Percentiles rank a stretch among this genome's conserved stretches.
These are phyloP conservation scores for Aulostomus chinensis DNA, from an alignment of 2,797 vertebrate genomes.

Conservation along the genomic window DNA sequence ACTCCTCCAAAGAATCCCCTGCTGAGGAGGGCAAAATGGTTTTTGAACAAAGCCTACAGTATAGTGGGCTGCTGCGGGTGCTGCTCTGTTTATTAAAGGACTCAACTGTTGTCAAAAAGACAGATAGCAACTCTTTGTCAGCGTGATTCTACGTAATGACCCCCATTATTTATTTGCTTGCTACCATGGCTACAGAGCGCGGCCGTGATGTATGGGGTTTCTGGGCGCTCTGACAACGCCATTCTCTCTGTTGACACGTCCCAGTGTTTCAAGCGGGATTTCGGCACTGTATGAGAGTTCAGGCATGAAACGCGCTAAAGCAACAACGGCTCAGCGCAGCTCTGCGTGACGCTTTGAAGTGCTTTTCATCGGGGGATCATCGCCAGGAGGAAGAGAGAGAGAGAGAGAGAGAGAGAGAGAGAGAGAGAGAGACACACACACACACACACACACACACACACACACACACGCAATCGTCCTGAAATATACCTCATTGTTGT, in stretches of 20 bases:
- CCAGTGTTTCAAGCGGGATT: constrained; percentile 27
- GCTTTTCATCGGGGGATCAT: constrained; percentile 63
- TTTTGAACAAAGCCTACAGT: constrained; percentile 52
- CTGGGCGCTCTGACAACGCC: constrained; percentile 26
- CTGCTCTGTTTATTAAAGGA: constrained; percentile 58
- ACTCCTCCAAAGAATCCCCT: constrained; percentile 20
- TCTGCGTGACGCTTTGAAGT: constrained; percentile 59
- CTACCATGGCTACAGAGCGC: constrained; percentile 67
- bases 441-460: neutral
- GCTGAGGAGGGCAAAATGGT: constrained; percentile 23
- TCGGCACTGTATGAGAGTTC: constrained; percentile 35
- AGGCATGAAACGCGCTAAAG: constrained; percentile 48
- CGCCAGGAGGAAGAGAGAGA: constrained; percentile 20
- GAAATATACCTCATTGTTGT: constrained; percentile 30
- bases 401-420: too few relatives aligned
- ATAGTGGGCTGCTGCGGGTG: constrained; percentile 34
- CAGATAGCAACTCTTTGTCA: constrained; percentile 58
- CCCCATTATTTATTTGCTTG: constrained; percentile 70
- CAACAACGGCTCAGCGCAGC: constrained; percentile 44
- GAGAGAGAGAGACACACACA: neutral
- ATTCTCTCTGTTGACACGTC: constrained; percentile 52
- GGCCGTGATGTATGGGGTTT: constrained; percentile 37
- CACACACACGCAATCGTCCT: neutral
- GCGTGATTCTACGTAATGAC: constrained; percentile 46
- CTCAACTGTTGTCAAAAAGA: constrained; percentile 68